Conservation (phyloP, 92 coral and sea anemone species). For the Pocillopora meandrina region DNA sequence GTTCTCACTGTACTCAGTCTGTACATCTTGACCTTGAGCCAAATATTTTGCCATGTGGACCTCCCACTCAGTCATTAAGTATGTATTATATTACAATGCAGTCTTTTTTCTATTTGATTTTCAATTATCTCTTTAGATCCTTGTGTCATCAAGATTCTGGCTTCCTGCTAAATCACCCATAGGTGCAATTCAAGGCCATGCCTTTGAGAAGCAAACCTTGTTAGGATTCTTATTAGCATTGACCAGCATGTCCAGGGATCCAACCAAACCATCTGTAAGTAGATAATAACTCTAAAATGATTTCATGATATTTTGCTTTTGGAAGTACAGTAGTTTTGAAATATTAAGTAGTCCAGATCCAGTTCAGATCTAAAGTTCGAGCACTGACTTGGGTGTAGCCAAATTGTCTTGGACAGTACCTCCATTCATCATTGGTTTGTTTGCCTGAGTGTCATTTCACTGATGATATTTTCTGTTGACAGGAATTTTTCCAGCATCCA, state of each 20-base stretch:
- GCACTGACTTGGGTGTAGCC: too few species aligned
- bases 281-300: not conserved
- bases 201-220: constrained; percentile 67
- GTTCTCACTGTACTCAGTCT: not conserved
- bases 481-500: constrained; percentile 87
- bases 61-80: too few species aligned
- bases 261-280: constrained; percentile 68
- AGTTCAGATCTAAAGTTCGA: too few species aligned
- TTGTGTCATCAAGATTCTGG: constrained; percentile 68
- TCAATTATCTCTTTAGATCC: constrained; percentile 38
- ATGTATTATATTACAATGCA: not conserved
- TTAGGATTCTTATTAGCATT: constrained; percentile 68
- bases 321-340: too few species aligned
- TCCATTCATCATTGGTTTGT: too few species aligned
- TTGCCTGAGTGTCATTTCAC: not conserved
- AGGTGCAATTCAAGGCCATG: constrained; percentile 53
- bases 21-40: too few species aligned
- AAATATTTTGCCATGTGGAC: too few species aligned
- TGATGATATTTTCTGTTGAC: not conserved
- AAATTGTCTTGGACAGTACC: too few species aligned
- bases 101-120: not conserved
- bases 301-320: too few species aligned
- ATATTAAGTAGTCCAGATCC: too few species aligned
- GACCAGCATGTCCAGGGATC: constrained; percentile 74
- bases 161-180: constrained; percentile 58